Evolutionary conservation across 2,888 invertebrate species (phyloP).

Genomic region (Himalopsyche kuldschensis): DNA sequence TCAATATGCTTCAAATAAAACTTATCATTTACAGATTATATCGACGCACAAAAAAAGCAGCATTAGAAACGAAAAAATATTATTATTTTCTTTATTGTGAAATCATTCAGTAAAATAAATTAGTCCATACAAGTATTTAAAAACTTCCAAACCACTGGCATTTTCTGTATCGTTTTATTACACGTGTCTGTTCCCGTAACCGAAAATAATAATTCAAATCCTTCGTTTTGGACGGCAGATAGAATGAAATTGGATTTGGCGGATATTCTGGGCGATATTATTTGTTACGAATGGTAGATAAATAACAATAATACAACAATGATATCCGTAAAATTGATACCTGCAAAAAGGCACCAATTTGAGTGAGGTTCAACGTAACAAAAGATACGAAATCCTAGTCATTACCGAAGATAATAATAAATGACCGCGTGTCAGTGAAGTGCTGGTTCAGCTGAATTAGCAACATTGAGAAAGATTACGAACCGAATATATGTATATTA

Average conservation of each 20-base stretch:
- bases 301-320: neutral
- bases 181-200: neutral
- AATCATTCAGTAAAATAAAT: too few relatives aligned
- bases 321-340: neutral
- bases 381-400: neutral
- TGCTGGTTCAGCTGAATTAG: neutral
- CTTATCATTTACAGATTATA: too few relatives aligned
- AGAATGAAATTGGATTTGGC: neutral
- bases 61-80: too few relatives aligned
- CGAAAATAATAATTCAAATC: neutral
- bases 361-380: slow-evolving; percentile 6
- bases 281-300: neutral
- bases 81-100: too few relatives aligned
- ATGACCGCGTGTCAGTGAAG: neutral
- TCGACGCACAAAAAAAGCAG: too few relatives aligned
- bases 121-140: neutral
- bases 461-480: too few relatives aligned
- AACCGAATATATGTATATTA: too few relatives aligned
- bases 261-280: neutral
- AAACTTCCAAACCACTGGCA: neutral
- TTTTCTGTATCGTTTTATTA: neutral
- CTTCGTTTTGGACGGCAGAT: neutral
- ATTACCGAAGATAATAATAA: slow-evolving; percentile 5
- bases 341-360: slow-evolving; percentile 6
- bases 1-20: too few relatives aligned